Percentiles rank a stretch among this genome's conserved stretches.
Conservation (phyloP, 2,113 vertebrate genomes). For the Crotalus tigris region DNA sequence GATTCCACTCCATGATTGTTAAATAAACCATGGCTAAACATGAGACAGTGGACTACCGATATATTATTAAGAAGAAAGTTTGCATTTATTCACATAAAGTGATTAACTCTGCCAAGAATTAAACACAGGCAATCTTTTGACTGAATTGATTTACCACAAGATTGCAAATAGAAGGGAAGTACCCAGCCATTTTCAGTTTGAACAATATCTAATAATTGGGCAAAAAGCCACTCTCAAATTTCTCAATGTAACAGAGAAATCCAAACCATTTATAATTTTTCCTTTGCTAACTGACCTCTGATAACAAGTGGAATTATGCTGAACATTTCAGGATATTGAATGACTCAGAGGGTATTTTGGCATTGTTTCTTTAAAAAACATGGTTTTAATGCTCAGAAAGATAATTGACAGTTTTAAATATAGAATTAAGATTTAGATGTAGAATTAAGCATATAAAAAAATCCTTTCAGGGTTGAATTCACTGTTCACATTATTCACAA, state of each 20-base stretch:
- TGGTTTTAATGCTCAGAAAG: constrained; percentile 18
- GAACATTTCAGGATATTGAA: not conserved
- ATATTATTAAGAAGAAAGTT: not conserved
- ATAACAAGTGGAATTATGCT: not conserved
- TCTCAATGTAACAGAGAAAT: not conserved
- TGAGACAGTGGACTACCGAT: not conserved
- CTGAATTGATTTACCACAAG: not conserved
- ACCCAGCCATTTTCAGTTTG: not conserved
- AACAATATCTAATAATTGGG: not conserved
- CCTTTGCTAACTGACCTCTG: not conserved
- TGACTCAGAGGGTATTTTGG: not conserved
- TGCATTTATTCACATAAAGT: not conserved
- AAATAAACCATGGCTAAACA: not conserved
- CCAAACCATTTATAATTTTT: not conserved
- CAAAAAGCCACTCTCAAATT: not conserved
- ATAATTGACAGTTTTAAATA: constrained; percentile 2
- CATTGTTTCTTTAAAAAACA: constrained; percentile 4
- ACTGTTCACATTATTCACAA: constrained; percentile 26
- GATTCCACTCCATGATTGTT: not conserved
- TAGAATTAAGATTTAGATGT: constrained; percentile 6
- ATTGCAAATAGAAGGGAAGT: not conserved
- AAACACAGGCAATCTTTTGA: not conserved
- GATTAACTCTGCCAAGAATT: not conserved
- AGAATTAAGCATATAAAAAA: not conserved
- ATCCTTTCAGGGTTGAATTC: not conserved